These are phyloP conservation scores for Ceriagrion tenellum DNA, from an alignment of 2,888 invertebrate species.

Conservation along the genomic window DNA sequence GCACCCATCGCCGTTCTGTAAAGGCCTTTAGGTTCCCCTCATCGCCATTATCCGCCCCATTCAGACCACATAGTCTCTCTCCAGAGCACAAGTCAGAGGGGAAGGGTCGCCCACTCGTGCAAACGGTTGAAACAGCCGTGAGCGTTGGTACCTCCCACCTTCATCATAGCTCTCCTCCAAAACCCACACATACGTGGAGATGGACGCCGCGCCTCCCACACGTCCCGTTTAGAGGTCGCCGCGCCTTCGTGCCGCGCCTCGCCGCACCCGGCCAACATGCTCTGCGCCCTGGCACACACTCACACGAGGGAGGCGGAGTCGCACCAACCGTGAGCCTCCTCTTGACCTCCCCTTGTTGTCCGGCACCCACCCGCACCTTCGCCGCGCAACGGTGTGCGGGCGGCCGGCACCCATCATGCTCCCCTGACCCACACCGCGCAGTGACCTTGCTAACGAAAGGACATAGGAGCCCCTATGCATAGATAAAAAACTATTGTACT, in stretches of 20 bases:
- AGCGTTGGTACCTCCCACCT: background rate
- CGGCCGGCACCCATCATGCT: no score
- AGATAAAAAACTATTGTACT: no score
- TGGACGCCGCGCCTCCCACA: background rate
- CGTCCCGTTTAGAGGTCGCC: no score
- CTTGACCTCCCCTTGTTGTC: background rate
- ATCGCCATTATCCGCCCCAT: background rate
- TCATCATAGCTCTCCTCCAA: background rate
- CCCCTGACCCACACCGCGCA: no score
- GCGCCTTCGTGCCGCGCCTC: background rate
- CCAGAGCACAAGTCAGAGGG: background rate
- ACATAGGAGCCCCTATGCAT: no score
- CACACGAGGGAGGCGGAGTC: background rate
- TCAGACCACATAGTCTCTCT: background rate
- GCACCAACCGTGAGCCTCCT: background rate
- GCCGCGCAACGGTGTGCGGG: no score
- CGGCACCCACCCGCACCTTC: background rate
- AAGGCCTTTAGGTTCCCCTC: background rate
- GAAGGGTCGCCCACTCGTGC: background rate
- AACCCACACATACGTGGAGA: background rate
- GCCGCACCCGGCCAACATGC: background rate
- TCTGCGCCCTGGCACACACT: background rate
- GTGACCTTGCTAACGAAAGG: no score
- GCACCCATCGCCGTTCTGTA: background rate
- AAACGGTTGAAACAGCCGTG: background rate